A percentile compares a stretch with the other conserved stretches of the same genome.
Evolutionary conservation across 2,113 vertebrate genomes (phyloP).

Genomic region (Hippolais icterina): DNA sequence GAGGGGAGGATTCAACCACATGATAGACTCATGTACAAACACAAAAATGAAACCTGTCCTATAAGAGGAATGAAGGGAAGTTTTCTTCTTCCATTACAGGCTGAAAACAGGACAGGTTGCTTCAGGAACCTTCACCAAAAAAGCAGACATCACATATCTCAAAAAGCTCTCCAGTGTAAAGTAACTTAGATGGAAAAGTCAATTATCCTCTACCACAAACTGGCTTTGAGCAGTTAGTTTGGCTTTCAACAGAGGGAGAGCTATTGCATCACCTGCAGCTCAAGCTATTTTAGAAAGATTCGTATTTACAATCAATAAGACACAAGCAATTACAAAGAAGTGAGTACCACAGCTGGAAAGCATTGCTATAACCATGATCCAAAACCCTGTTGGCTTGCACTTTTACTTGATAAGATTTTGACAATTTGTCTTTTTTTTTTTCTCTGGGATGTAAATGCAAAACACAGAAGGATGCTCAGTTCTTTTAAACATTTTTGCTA

Average conservation of each 20-base stretch:
- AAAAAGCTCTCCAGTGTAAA: background rate
- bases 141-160: background rate
- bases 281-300: background rate
- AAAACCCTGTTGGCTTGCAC: background rate
- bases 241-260: background rate
- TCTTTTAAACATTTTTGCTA: background rate
- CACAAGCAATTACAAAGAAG: background rate
- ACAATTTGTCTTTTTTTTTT: background rate
- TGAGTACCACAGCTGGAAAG: background rate
- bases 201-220: background rate
- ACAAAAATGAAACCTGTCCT: background rate
- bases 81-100: rapidly evolving
- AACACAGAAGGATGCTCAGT: background rate
- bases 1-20: background rate
- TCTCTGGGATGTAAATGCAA: background rate
- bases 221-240: background rate
- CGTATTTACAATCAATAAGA: background rate
- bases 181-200: background rate
- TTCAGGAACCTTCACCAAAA: background rate
- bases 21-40: background rate
- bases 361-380: background rate
- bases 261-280: background rate
- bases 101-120: background rate
- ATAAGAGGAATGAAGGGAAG: background rate
- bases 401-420: background rate